These are phyloP conservation scores for Leucosticte australis DNA, from an alignment of 2,113 vertebrate genomes.

Conservation along the genomic window DNA sequence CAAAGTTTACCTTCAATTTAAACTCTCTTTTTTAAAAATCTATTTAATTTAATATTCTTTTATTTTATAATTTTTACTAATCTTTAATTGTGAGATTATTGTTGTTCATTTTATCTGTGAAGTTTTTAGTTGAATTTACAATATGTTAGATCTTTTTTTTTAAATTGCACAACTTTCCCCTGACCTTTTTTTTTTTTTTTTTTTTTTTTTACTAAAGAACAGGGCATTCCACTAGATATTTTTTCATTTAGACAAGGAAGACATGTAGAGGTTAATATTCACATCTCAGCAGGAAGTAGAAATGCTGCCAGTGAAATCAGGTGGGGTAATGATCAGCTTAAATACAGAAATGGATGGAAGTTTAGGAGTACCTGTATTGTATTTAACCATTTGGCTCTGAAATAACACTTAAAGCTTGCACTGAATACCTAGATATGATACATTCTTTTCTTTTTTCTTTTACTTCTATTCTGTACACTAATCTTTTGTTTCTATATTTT, in stretches of 20 bases:
- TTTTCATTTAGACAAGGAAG: neutral
- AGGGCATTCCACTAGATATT: accelerated
- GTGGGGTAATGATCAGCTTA: neutral
- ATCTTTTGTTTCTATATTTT: neutral
- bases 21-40: accelerated
- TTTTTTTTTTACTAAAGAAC: neutral
- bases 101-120: neutral
- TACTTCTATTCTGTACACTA: neutral
- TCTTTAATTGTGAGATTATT: neutral
- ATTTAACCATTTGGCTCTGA: neutral
- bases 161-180: neutral
- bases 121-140: neutral
- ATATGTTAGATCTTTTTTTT: accelerated
- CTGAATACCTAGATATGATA: neutral
- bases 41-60: neutral
- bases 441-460: neutral
- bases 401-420: neutral
- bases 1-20: neutral
- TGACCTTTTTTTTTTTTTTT: neutral
- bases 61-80: neutral
- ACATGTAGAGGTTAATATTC: neutral
- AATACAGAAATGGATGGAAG: accelerated
- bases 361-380: neutral
- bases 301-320: neutral
- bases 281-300: neutral